Base-by-base conservation (phyloP, 2,888 invertebrate species). In the Hyles lineata region DNA sequence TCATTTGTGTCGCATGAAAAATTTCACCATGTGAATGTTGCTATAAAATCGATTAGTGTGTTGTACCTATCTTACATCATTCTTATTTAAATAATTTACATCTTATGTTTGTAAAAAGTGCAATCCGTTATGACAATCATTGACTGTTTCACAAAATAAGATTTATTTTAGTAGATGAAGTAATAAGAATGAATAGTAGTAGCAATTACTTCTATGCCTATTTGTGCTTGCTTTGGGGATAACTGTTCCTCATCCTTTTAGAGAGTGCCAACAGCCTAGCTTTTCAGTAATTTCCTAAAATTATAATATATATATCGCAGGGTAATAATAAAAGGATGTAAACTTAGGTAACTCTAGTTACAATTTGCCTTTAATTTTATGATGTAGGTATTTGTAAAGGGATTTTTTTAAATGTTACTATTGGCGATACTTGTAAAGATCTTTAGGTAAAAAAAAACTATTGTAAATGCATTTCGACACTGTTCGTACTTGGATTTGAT, bases 361-460 rank as follows among this genome's bases (percentile, higher is more conserved):
- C 59, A 59, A 59, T 63, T 7, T 50, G 17, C 23, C 15, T 50
- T 67, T 67, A 43, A 23, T 35, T 63, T 63, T 63, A 15, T n/a
- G n/a, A 62, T 1, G 32, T n/a, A n/a, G n/a, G n/a, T 21, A 43
- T 60, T 60, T 60, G 21, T 43, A 63, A 63, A 63, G 11, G 59
- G 4, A n/a, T 55, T 21, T 73, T 74, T 72, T 52, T 70, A 29
- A 25, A 61, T 15, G 74, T 78, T 81, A 78, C 77, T 76, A 76
- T 83, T 84, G 79, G 80, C 75, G 75, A 74, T 82, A 80, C 77
- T 78, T 82, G 74, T 79, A 78, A 70, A 72, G 77, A 73, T 76
- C 15, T 60, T 23, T 43, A 63, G 43, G 70, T 76, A 72, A 67
- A 55, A 63, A n/a, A 58, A 15, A 43, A 43, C 43, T 9, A 67